Evolutionary conservation across 2,113 vertebrate genomes (phyloP).

Genomic region (Epinephelus lanceolatus): DNA sequence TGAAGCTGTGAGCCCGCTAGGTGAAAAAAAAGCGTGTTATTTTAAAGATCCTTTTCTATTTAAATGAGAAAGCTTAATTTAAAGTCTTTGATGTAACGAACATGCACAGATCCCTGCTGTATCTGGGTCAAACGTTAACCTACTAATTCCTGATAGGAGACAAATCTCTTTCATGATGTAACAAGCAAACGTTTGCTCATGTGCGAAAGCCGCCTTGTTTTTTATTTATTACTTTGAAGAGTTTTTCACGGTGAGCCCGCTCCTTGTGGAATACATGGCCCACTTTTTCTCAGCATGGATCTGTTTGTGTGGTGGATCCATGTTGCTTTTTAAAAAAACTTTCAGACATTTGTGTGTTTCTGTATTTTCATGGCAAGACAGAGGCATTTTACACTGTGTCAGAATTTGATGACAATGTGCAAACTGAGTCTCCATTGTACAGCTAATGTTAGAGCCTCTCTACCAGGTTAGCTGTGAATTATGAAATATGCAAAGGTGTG

Average conservation of each 20-base stretch:
- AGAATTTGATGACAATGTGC: constrained; percentile 34
- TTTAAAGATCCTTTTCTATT: constrained; percentile 43
- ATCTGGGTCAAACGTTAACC: constrained; percentile 74
- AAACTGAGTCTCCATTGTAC: constrained; percentile 1
- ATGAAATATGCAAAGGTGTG: constrained; percentile 25
- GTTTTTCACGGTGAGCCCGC: constrained; percentile 51
- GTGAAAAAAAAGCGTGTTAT: constrained; percentile 29
- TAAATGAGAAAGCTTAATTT: constrained; percentile 58
- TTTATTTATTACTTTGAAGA: constrained; percentile 77
- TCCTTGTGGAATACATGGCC: constrained; percentile 71
- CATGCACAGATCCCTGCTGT: constrained; percentile 21
- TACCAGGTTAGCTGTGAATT: constrained; percentile 34
- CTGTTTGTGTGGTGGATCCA: constrained; percentile 1
- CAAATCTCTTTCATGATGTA: constrained; percentile 75
- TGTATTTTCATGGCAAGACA: constrained; percentile 10
- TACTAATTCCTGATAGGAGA: constrained; percentile 67
- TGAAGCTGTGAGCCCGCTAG: constrained; percentile 11
- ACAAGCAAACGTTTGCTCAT: constrained; percentile 66
- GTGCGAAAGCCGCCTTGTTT: constrained; percentile 63
- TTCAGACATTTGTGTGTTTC: neutral
- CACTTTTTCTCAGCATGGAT: constrained; percentile 41
- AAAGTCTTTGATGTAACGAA: constrained; percentile 66
- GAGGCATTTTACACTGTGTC: neutral
- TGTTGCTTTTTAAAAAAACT: neutral
- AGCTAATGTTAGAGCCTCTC: constrained; percentile 7